Evolutionary conservation across 2,888 invertebrate genomes (phyloP), one percentile per base, ranked within the genome.

Genomic region (Himalopsyche japonica): DNA sequence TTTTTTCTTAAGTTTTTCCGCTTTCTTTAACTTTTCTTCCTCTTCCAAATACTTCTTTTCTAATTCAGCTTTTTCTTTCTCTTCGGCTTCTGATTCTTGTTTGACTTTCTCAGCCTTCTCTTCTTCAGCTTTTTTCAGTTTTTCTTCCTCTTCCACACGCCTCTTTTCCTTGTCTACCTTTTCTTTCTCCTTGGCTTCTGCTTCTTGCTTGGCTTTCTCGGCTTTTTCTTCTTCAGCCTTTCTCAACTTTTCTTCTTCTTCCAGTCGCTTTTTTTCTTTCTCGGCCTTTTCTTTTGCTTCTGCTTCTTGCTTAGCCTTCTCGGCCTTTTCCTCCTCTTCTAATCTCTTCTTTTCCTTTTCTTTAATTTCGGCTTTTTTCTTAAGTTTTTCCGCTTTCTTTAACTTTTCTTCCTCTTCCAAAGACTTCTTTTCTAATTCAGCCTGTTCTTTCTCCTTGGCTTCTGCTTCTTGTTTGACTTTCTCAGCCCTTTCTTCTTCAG

Each of bases 381-480:
- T 82, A 10, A 79, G 84, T 76, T 88, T 86, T 32, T 86, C 80
- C 79, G 85, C 83, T 76, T 79, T 86, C 88, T 86, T 85, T 64
- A 80, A 79, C 85, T 83, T 81, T 83, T 80, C 80, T 80, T 88
- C 84, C 47, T 84, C 80, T 81, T 84, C 81, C 64, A 43, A 57
- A 43, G 86, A 82, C 86, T 87, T 70, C 85, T 86, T 83, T 0
- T 80, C 79, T 57, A 87, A 87, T 81, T 76, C 80, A 79, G 80
- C 85, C n/a, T 84, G 86, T 83, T 79, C 82, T 84, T 86, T 43
- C 47, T 83, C 48, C 76, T 87, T 85, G 0, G 49, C 49, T 5
- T 20, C 49, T 6, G 20, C 20, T 4, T 57, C 49, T 12, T 5
- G 18, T 70, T 80, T 82, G 30, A 57, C 43, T 77, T 84, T 49